Base-by-base conservation (phyloP, 2,113 vertebrate species). In the Engraulis encrasicolus region DNA sequence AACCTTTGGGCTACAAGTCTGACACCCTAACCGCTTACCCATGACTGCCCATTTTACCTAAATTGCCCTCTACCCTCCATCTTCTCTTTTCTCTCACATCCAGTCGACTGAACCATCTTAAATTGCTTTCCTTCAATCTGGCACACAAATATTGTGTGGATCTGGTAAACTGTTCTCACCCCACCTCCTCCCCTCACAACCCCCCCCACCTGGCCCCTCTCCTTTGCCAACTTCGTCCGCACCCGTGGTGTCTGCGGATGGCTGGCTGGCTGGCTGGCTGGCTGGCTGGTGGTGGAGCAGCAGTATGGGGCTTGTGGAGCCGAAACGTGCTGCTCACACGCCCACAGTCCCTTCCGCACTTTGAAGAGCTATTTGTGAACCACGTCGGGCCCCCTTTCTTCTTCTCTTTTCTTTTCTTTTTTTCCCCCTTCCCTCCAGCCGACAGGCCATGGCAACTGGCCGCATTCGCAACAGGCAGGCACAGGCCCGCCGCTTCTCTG, bases 311-410 rank as follows among this genome's bases (percentile, higher is more conserved):
- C 0, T 36, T 45, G 40, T 45, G 40, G 40, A 45, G 3, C 4
- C 3, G 40, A 45, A 3, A 45, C 40, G 9, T 45, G 40, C 40
- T 45, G 40, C 40, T 45, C 9, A 45, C 40, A 45, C 4, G 9
- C 40, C 40, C 40, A n/a, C n/a, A 45, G 66, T 34, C 31, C 66
- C 17, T 74, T 5, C n/a, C n/a, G n/a, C 31, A 34, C 66, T 74
- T 74, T 34, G 66, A 74, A 66, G 58, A 66, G 58, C 27, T 74
- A 34, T 71, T 71, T 31, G 11, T 71, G 61, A 71, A 71, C 61
- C 27, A 34, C 23, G 17, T 23, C 0, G n/a, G 4, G 4, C 40
- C 9, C 9, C 9, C 40, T 45, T 45, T 45, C 9, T 45, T 45
- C 9, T 45, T 45, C 9, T 45, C 9, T 45, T n/a, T n/a, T n/a